These are phyloP conservation scores for Pseudopleuronectes americanus DNA, from an alignment of 2,797 vertebrate genomes.

Conservation along the genomic window DNA sequence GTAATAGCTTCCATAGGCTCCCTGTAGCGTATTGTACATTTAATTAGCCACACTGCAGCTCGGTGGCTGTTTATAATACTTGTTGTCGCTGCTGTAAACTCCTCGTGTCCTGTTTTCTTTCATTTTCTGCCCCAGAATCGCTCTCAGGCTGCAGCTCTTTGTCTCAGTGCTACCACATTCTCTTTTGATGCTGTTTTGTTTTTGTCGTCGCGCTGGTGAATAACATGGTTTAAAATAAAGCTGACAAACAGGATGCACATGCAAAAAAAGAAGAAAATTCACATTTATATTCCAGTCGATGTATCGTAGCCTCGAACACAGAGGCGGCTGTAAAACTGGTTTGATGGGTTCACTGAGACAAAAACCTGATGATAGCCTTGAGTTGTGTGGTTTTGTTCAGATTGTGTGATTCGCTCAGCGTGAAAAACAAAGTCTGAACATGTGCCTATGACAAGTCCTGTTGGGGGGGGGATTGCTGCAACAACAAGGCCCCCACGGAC, in stretches of 20 bases:
- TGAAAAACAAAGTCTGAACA: slow-evolving; percentile 28
- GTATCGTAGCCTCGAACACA: background rate
- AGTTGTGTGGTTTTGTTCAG: slow-evolving; percentile 16
- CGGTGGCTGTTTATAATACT: slow-evolving; percentile 9
- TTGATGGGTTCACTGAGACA: no score
- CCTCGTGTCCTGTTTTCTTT: slow-evolving; percentile 10
- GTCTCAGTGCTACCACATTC: slow-evolving; percentile 14
- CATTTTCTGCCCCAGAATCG: background rate
- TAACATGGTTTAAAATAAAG: background rate
- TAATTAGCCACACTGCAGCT: slow-evolving; percentile 12
- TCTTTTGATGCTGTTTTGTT: slow-evolving; percentile 9
- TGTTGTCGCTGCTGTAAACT: slow-evolving; percentile 19
- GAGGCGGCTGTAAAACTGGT: background rate
- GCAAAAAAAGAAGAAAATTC: no score
- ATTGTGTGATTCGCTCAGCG: slow-evolving; percentile 7
- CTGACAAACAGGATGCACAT: background rate
- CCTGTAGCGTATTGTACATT: background rate
- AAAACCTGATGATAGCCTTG: background rate
- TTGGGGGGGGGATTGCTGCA: no score
- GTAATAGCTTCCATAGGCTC: background rate
- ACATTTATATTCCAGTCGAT: no score
- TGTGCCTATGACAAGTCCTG: slow-evolving; percentile 28
- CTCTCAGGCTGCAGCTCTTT: slow-evolving; percentile 2
- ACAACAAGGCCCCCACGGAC: slow-evolving; percentile 61
- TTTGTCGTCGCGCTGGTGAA: background rate